phyloP scores from a whole-genome alignment of 2,888 invertebrate genomes.

The Autographa pulchrina region DNA sequence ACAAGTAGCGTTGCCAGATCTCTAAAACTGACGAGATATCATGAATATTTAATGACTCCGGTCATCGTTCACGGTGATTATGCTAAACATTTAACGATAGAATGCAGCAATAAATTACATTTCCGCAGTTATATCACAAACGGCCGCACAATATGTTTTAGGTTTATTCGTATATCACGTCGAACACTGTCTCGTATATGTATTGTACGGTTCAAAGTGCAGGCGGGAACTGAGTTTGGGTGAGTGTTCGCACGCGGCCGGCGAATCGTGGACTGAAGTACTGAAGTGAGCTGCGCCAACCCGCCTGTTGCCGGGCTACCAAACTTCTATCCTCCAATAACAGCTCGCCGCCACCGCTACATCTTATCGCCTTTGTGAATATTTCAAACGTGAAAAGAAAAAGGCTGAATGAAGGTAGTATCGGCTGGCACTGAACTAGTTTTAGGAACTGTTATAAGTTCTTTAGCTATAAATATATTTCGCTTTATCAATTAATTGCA shows the following conservation, averaged over 20 bases:
- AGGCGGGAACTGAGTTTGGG: conserved; percentile 59
- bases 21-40: conserved; percentile 67
- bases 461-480: neutral
- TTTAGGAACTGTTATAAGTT: neutral
- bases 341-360: conserved; percentile 53
- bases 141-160: conserved; percentile 56
- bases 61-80: conserved; percentile 71
- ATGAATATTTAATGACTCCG: conserved; percentile 72
- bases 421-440: neutral
- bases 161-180: conserved; percentile 33
- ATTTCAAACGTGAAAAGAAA: conserved; percentile 43
- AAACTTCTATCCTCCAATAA: conserved; percentile 62
- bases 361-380: conserved; percentile 50
- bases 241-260: conserved; percentile 56
- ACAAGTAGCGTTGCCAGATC: conserved; percentile 65
- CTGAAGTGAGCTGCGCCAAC: conserved; percentile 60
- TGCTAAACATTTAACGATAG: conserved; percentile 60
- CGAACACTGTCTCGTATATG: conserved; percentile 20
- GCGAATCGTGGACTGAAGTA: conserved; percentile 61
- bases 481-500: neutral
- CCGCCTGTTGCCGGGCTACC: conserved; percentile 78
- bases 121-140: conserved; percentile 61
- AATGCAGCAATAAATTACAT: conserved; percentile 67
- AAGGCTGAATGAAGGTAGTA: conserved; percentile 16
- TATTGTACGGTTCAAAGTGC: conserved; percentile 42